These are phyloP conservation scores for Iselma pallidipennis DNA, from an alignment of 2,888 invertebrate species.

Conservation along the genomic window DNA sequence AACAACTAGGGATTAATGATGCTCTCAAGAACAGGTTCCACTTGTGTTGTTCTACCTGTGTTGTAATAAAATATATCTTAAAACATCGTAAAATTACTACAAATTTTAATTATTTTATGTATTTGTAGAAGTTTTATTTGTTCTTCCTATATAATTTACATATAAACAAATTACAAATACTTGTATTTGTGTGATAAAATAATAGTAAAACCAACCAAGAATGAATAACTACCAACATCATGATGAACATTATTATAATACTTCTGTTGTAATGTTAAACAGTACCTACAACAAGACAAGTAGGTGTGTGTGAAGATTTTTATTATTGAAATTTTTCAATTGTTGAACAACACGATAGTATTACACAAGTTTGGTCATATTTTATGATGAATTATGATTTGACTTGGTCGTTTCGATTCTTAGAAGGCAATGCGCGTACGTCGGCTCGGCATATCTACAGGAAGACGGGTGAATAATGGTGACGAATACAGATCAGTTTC, in stretches of 20 bases:
- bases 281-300: neutral
- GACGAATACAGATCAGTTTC: slow-evolving; percentile 14
- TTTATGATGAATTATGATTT: neutral
- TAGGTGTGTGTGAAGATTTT: neutral
- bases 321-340: no score
- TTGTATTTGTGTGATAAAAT: neutral
- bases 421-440: slow-evolving; percentile 11
- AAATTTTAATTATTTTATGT: no score
- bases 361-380: neutral
- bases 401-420: neutral
- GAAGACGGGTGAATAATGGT: slow-evolving; percentile 17
- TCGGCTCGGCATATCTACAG: slow-evolving; percentile 11
- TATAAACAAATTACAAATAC: neutral
- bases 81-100: neutral
- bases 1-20: neutral
- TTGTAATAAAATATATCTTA: neutral
- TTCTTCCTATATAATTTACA: neutral
- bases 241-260: no score
- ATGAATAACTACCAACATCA: neutral
- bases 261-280: neutral
- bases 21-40: neutral
- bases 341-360: neutral
- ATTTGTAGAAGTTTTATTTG: no score
- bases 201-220: neutral
- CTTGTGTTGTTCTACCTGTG: neutral